Evolutionary conservation across 1,140 invertebrate genomes (phyloP).

Genomic region (Proales similis): DNA sequence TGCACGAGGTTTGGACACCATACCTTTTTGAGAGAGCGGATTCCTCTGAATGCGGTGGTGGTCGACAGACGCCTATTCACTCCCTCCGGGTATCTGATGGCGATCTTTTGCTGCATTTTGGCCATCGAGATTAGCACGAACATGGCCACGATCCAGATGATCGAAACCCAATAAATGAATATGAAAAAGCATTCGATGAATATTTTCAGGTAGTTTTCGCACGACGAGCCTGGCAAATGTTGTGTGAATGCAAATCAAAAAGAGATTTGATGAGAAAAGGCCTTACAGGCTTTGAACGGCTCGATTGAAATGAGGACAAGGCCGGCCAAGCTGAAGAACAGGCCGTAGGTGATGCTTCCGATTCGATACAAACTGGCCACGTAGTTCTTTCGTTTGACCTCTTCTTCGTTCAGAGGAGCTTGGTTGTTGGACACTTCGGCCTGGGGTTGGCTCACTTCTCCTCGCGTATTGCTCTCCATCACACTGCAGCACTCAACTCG

Average conservation of each 20-base stretch:
- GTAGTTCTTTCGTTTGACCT: constrained; percentile 30
- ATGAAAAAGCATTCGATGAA: constrained; percentile 35
- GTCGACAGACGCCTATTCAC: constrained; percentile 27
- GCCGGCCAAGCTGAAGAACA: constrained; percentile 10
- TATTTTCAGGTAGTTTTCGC: constrained; percentile 27
- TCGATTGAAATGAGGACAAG: constrained; percentile 28
- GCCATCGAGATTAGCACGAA: constrained; percentile 21
- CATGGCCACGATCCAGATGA: constrained; percentile 32
- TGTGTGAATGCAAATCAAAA: background rate
- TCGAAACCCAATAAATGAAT: constrained; percentile 26
- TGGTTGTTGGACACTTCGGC: no score
- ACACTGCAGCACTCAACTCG: no score
- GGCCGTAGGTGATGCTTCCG: constrained; percentile 16
- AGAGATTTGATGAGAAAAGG: background rate
- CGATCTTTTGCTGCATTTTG: constrained; percentile 23
- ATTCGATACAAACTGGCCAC: constrained; percentile 23
- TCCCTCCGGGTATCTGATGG: constrained; percentile 23
- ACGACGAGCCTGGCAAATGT: background rate
- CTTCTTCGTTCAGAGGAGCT: background rate
- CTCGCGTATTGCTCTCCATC: no score
- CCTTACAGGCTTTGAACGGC: constrained; percentile 32
- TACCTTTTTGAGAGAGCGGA: no score
- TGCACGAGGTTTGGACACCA: no score
- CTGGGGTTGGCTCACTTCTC: no score
- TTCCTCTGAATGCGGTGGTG: no score